Base-by-base conservation (phyloP, 2,888 invertebrate species). In the Brachypalpus laphriformis region DNA sequence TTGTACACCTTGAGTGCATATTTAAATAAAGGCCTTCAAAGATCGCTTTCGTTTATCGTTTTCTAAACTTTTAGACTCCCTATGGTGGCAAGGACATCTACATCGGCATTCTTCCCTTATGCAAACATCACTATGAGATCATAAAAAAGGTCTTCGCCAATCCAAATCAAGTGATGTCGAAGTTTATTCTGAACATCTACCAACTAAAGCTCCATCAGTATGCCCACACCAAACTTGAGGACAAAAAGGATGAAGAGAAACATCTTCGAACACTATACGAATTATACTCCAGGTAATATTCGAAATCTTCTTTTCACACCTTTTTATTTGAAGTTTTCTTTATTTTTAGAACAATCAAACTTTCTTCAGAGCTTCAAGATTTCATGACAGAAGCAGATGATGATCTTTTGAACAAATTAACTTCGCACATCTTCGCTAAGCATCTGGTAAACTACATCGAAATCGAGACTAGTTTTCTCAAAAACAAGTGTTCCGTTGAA, bases 161-260 rank as follows among this genome's bases (percentile, higher is more conserved):
- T 92, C 98, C 98, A 0, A 97, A 98, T 87, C 97, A 98, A 93
- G 98, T 99, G 7, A 98, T 99, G 97, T 97, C 97, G 77, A 99
- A 99, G 93, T 98, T 99, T 92, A 97, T 99, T 54, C 93, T 99
- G 16, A 98, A 98, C 91, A 96, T 99, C 82, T 99, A 98, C 92
- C 97, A 98, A 88, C 93, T 97, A 6, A 97, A 98, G 91, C 93
- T 97, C 47, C 95, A 96, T 93, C 97, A 97, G 90, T 96, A 97
- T 89, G 96, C 98, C 28, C 95, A 96, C 82, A 95, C 95, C 0
- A 96, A 95, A 89, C 93, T 99, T 63, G 96, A 97, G 87, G 96
- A 97, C 89, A 96, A 96, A 90, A 94, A 94, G 87, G 97, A 98
- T 89, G 94, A 96, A 16, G 98, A 98, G 88, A 96, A 95, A 88